These are phyloP conservation scores for Polypedilum pembai DNA, from an alignment of 1,140 invertebrate genomes.

Conservation along the genomic window DNA sequence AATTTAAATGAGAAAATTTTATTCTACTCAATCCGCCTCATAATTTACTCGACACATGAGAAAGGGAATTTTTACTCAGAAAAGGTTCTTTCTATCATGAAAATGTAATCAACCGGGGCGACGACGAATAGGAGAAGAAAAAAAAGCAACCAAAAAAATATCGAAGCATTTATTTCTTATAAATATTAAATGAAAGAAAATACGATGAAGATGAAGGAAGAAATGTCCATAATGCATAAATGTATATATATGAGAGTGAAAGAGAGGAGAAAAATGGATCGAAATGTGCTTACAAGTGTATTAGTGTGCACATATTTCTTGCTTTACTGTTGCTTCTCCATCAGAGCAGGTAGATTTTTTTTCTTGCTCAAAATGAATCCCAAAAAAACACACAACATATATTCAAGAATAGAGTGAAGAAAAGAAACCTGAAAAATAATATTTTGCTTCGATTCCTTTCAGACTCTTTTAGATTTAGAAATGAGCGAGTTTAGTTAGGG, in stretches of 20 bases:
- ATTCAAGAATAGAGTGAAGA: neutral
- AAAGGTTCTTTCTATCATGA: conserved; percentile 13
- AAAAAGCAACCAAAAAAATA: neutral
- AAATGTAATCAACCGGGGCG: conserved; percentile 18
- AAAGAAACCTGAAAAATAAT: conserved; percentile 1
- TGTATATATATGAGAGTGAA: neutral
- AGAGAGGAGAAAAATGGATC: neutral
- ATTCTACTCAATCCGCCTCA: too few species aligned
- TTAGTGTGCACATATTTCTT: conserved; percentile 13
- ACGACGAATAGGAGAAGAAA: neutral
- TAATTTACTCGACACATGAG: too few species aligned
- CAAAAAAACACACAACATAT: neutral
- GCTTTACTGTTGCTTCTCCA: conserved; percentile 8
- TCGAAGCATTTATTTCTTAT: conserved; percentile 28
- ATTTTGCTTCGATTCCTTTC: conserved; percentile 5
- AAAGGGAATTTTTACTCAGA: neutral
- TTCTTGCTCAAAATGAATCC: conserved; percentile 8
- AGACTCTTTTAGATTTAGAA: neutral
- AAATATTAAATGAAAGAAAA: conserved; percentile 26
- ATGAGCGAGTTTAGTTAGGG: too few species aligned
- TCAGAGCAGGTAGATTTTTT: conserved; percentile 23
- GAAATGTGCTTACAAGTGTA: conserved; percentile 1
- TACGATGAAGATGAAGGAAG: conserved; percentile 10
- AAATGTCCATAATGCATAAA: conserved; percentile 20
- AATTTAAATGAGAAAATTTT: too few species aligned